phyloP scores from a whole-genome alignment of 1,140 invertebrate genomes.

The Lethocerus indicus region DNA sequence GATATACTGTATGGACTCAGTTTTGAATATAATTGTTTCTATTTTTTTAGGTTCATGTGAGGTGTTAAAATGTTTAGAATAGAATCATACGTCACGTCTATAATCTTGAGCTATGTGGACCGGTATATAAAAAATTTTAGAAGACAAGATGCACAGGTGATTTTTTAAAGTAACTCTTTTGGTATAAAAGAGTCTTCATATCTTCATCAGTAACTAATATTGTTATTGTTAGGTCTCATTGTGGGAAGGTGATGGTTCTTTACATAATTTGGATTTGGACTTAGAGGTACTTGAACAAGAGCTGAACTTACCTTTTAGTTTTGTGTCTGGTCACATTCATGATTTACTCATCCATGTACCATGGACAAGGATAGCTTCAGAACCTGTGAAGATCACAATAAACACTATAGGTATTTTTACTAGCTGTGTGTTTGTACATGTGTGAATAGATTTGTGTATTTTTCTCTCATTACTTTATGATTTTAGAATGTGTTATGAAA shows the following conservation, averaged over 20 bases:
- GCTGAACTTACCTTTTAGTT: constrained; percentile 71
- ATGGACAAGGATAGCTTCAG: constrained; percentile 89
- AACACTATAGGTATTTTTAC: constrained; percentile 76
- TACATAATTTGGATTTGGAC: constrained; percentile 84
- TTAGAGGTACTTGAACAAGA: constrained; percentile 83
- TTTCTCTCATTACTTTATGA: constrained; percentile 5
- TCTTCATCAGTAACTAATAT: neutral
- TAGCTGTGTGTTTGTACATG: neutral
- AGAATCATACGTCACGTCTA: constrained; percentile 80
- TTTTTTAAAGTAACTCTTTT: constrained; percentile 5
- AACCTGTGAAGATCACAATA: constrained; percentile 87
- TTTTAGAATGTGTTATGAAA: constrained; percentile 32
- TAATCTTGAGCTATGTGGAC: constrained; percentile 83
- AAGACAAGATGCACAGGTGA: constrained; percentile 76
- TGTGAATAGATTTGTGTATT: neutral
- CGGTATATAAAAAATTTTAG: constrained; percentile 91
- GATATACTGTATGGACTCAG: no score
- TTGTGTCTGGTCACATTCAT: constrained; percentile 88
- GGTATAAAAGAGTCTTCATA: neutral
- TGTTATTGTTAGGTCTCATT: constrained; percentile 54
- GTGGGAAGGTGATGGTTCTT: constrained; percentile 85
- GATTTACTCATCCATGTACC: constrained; percentile 86
- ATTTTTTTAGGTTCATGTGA: no score
- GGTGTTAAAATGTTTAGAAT: constrained; percentile 64
- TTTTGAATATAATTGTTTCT: no score